Conservation (phyloP, 2,888 invertebrate species). For the Habrosyne pyritoides region DNA sequence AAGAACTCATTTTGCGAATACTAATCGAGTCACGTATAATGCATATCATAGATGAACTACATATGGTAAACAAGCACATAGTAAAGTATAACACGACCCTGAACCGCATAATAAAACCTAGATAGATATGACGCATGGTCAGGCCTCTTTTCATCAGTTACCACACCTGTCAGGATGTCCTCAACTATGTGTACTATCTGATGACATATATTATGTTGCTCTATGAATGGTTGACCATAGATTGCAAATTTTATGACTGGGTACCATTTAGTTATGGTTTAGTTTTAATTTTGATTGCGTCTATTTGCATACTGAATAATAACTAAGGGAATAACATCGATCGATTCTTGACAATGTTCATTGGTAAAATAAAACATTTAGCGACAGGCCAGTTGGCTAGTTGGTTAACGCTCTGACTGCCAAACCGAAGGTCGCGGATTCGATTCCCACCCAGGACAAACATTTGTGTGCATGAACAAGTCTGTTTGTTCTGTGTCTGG, state of each 20-base stretch:
- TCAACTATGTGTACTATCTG: slow-evolving; percentile 44
- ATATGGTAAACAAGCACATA: slow-evolving; percentile 15
- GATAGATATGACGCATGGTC: slow-evolving; percentile 28
- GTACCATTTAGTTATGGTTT: background rate
- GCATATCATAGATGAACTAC: slow-evolving; percentile 20
- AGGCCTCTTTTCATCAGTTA: slow-evolving; percentile 34
- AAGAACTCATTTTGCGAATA: no score
- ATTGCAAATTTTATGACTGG: background rate
- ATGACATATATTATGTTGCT: slow-evolving; percentile 31
- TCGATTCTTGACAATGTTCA: no score
- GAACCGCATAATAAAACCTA: slow-evolving; percentile 29
- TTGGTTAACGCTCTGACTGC: no score
- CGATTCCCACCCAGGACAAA: no score
- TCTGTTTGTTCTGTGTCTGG: no score
- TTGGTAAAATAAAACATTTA: no score
- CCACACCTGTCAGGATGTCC: slow-evolving; percentile 58
- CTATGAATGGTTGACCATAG: slow-evolving; percentile 12
- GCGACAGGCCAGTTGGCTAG: no score
- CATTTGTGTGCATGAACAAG: no score
- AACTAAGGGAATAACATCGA: no score
- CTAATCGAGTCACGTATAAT: background rate
- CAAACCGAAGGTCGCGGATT: no score
- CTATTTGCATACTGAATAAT: no score
- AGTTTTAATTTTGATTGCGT: slow-evolving; percentile 18
- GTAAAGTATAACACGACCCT: slow-evolving; percentile 23